Percentiles rank a stretch among this genome's conserved stretches.
Conservation (phyloP, 2,113 vertebrate species). For the Hirundichthys speculiger region DNA sequence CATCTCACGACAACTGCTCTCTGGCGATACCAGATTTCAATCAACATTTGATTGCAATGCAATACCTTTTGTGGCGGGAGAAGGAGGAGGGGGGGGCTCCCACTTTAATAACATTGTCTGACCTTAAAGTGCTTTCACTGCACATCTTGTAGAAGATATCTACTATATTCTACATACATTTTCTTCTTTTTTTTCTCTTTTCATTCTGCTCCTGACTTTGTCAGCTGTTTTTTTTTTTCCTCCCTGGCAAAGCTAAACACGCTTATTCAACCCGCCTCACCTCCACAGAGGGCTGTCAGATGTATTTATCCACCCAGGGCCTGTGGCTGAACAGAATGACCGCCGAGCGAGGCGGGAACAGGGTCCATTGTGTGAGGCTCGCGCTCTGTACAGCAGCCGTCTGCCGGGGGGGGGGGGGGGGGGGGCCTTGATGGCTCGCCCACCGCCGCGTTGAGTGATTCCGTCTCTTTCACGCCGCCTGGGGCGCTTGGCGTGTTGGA, state of each 20-base stretch:
- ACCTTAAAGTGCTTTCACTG: slow-evolving; percentile 38
- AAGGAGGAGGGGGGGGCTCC: slow-evolving; percentile 11
- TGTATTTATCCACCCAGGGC: slow-evolving; percentile 38
- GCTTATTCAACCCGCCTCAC: slow-evolving; percentile 48
- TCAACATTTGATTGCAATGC: slow-evolving; percentile 57
- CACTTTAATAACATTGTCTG: slow-evolving; percentile 40
- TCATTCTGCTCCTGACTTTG: neutral
- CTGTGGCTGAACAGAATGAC: slow-evolving; percentile 53
- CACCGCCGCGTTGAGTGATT: slow-evolving; percentile 54
- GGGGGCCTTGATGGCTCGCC: slow-evolving; percentile 51
- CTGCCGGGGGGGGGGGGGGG: no score
- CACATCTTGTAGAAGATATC: slow-evolving; percentile 17
- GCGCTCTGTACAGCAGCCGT: slow-evolving; percentile 40
- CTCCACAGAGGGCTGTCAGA: slow-evolving; percentile 46
- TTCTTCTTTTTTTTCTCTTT: slow-evolving; percentile 4
- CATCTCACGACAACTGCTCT: slow-evolving; percentile 47
- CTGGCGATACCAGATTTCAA: slow-evolving; percentile 52
- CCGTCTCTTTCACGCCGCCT: slow-evolving; percentile 55
- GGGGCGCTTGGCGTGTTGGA: slow-evolving; percentile 59
- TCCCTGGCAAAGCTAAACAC: slow-evolving; percentile 31
- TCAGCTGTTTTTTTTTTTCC: slow-evolving; percentile 14
- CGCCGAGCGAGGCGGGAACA: slow-evolving; percentile 33
- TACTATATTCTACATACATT: slow-evolving; percentile 4
- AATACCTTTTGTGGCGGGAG: slow-evolving; percentile 33
- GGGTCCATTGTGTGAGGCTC: slow-evolving; percentile 42